Base-by-base conservation (phyloP, 2,888 invertebrate species). In the Dryocosmus kuriphilus region DNA sequence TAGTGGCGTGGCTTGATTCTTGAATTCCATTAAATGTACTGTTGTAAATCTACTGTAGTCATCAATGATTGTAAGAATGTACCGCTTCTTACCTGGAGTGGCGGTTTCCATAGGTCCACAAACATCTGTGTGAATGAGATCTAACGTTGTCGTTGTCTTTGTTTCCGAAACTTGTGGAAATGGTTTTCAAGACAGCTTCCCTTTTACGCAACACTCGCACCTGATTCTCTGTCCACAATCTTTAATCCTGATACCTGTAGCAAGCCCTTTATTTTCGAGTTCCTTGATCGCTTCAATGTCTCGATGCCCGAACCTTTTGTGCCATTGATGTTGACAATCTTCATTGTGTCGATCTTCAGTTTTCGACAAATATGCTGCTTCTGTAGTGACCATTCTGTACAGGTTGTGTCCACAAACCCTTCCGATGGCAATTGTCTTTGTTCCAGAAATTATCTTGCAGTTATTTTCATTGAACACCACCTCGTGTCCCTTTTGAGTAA, bases 311-410 rank as follows among this genome's bases (percentile, higher is more conserved):
- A 86, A 78, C 9, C 82, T 61, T 27, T 82, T 51, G 41, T 86
- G 86, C 85, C 85, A 86, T 1, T 55, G 76, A 41, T 86, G 86
- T 30, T 80, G 74, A 60, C 84, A 87, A 30, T 84, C 57, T 11
- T 74, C 19, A 41, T 76, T 79, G 24, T 82, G 80, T 7, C 27
- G 6, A 63, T 63, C 74, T 14, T 27, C 46, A 32, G 24, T 63
- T 55, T 35, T 11, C 22, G 27, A 19, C n/a, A 35, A 22, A 1
- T 32, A 63, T 63, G 63, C 63, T n/a, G 19, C 2, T 51, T 67
- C 74, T 14, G 41, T 65, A 46, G 77, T 73, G 2, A 27, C 11
- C 30, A 86, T 24, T 32, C 73, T 79, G 51, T 82, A 83, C 11
- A 83, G 32, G 11, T 80, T 63, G 22, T 35, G 73, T 3, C 74